A percentile compares a stretch with the other conserved stretches of the same genome.
These are phyloP conservation scores for Pseudomyrmex gracilis DNA, from an alignment of 1,140 invertebrate genomes.

Conservation along the genomic window DNA sequence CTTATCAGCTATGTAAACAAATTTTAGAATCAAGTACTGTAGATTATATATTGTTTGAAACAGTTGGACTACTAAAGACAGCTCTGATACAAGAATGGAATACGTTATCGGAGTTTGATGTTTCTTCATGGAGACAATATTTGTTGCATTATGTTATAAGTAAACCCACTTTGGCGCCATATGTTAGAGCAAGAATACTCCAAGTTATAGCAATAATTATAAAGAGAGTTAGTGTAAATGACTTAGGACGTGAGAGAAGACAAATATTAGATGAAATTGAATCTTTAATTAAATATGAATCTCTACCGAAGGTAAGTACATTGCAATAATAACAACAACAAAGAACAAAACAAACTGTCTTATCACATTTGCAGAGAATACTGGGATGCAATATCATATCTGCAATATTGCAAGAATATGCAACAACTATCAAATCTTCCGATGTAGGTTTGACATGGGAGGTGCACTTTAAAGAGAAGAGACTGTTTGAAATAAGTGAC, in stretches of 20 bases:
- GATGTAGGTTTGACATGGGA: slow-evolving; percentile 95
- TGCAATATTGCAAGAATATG: slow-evolving; percentile 94
- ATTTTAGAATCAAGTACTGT: slow-evolving; percentile 92
- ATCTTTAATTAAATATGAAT: slow-evolving; percentile 88
- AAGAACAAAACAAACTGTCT: not conserved
- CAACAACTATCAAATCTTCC: slow-evolving; percentile 92
- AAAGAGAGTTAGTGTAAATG: slow-evolving; percentile 92
- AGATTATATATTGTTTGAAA: slow-evolving; percentile 95
- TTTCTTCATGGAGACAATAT: slow-evolving; percentile 91
- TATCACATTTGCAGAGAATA: slow-evolving; percentile 86
- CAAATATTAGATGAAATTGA: slow-evolving; percentile 91
- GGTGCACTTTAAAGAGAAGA: slow-evolving; percentile 93
- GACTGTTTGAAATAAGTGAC: slow-evolving; percentile 92
- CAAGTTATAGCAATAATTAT: slow-evolving; percentile 95
- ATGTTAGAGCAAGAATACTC: slow-evolving; percentile 89
- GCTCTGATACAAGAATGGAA: slow-evolving; percentile 94
- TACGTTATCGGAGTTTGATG: slow-evolving; percentile 88
- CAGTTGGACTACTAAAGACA: slow-evolving; percentile 93
- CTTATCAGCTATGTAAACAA: slow-evolving; percentile 92
- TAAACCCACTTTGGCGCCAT: slow-evolving; percentile 87
- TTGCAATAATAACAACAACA: not conserved
- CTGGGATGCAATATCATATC: slow-evolving; percentile 93
- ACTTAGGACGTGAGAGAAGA: slow-evolving; percentile 89
- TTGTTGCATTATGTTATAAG: slow-evolving; percentile 91
- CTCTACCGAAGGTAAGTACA: slow-evolving; percentile 82